Evolutionary conservation across 2,113 vertebrate genomes (phyloP).

Genomic region (Nothoprocta pentlandii): DNA sequence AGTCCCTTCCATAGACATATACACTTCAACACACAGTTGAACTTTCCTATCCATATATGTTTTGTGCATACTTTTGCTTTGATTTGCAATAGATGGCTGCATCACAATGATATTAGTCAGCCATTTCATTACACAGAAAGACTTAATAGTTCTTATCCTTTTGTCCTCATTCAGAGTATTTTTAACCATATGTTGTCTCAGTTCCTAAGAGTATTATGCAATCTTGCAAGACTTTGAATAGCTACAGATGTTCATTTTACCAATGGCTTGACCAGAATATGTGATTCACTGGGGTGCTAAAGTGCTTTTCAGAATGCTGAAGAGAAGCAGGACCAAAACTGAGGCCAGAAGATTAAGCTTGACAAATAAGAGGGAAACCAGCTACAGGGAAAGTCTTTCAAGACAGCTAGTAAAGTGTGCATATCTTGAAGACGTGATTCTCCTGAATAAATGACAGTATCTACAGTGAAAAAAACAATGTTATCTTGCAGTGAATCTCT

Average conservation of each 20-base stretch:
- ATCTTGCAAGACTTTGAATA: background rate
- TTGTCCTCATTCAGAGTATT: conserved; percentile 12
- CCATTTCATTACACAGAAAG: background rate
- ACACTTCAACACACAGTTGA: background rate
- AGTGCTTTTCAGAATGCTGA: background rate
- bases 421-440: background rate
- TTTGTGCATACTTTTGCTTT: background rate
- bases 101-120: background rate
- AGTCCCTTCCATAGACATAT: background rate
- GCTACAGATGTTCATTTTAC: conserved; percentile 19
- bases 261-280: conserved; percentile 11
- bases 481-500: background rate
- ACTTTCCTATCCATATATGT: background rate
- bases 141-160: conserved; percentile 33
- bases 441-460: background rate
- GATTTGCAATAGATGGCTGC: background rate
- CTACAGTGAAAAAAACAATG: background rate
- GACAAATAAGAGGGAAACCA: background rate
- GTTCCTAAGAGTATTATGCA: conserved; percentile 1
- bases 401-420: background rate
- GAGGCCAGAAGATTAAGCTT: background rate
- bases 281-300: background rate
- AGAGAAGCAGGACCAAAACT: background rate
- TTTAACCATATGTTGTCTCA: conserved; percentile 4
- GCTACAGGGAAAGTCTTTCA: background rate